These are phyloP conservation scores for Chaenogobius annularis DNA, from an alignment of 2,113 vertebrate genomes.

Conservation along the genomic window DNA sequence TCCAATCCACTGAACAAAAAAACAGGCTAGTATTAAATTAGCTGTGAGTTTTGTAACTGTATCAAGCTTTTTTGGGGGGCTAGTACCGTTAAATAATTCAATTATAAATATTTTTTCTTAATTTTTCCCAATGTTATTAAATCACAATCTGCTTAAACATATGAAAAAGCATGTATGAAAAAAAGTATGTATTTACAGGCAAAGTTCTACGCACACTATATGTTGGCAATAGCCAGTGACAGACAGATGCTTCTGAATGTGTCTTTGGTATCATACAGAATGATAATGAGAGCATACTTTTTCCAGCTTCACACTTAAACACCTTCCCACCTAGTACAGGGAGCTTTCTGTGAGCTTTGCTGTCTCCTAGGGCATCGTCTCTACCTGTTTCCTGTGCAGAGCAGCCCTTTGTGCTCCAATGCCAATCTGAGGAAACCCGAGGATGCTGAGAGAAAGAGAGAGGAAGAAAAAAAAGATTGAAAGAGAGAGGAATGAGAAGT, in stretches of 20 bases:
- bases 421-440: conserved; percentile 87
- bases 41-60: too few relatives aligned
- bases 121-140: too few relatives aligned
- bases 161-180: too few relatives aligned
- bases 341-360: conserved; percentile 19
- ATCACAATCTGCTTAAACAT: too few relatives aligned
- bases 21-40: too few relatives aligned
- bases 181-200: too few relatives aligned
- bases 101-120: too few relatives aligned
- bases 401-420: conserved; percentile 86
- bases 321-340: conserved; percentile 1
- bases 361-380: conserved; percentile 27
- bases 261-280: conserved; percentile 30
- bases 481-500: neutral
- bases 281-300: conserved; percentile 17
- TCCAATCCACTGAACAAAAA: neutral
- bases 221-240: conserved; percentile 8
- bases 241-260: conserved; percentile 25
- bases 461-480: neutral
- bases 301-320: conserved; percentile 13
- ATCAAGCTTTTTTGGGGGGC: too few relatives aligned
- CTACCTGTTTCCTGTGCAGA: conserved; percentile 86
- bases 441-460: conserved; percentile 74
- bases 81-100: too few relatives aligned
- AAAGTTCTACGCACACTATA: neutral